Evolutionary conservation across 1,140 invertebrate genomes (phyloP).

Genomic region (Spodoptera frugiperda): DNA sequence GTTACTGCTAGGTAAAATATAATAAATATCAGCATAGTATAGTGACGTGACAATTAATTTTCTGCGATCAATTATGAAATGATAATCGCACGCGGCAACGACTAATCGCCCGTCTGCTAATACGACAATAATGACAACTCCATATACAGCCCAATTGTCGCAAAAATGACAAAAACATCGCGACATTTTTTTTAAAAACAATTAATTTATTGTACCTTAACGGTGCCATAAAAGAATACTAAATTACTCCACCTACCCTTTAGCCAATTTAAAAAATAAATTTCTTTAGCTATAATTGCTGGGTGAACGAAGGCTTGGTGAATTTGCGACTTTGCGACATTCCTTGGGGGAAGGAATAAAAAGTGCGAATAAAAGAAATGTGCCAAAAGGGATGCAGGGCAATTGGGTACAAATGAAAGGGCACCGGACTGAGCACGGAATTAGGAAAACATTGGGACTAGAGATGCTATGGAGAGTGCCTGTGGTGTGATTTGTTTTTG

Average conservation of each 20-base stretch:
- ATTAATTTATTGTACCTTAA: conserved; percentile 25
- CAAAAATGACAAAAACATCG: neutral
- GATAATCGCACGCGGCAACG: too few species aligned
- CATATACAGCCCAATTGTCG: neutral
- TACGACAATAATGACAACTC: neutral
- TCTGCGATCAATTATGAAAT: too few species aligned
- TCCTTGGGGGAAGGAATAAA: conserved; percentile 74
- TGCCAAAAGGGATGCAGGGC: conserved; percentile 74
- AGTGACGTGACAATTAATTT: too few species aligned
- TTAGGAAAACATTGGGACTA: conserved; percentile 77
- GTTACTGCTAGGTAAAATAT: too few species aligned
- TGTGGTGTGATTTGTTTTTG: too few species aligned
- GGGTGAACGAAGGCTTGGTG: conserved; percentile 59
- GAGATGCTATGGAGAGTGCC: conserved; percentile 50
- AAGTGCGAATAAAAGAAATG: conserved; percentile 80
- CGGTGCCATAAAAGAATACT: conserved; percentile 30
- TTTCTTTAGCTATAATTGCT: conserved; percentile 71
- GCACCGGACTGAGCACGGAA: conserved; percentile 70
- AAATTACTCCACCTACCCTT: conserved; percentile 27
- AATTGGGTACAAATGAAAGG: conserved; percentile 80
- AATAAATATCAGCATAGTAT: too few species aligned
- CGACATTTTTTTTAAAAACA: neutral
- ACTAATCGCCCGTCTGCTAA: too few species aligned
- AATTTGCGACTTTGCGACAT: conserved; percentile 67
- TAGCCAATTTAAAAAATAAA: conserved; percentile 59